phyloP scores from a whole-genome alignment of 2,888 invertebrate species.

The Drosophila anceps region DNA sequence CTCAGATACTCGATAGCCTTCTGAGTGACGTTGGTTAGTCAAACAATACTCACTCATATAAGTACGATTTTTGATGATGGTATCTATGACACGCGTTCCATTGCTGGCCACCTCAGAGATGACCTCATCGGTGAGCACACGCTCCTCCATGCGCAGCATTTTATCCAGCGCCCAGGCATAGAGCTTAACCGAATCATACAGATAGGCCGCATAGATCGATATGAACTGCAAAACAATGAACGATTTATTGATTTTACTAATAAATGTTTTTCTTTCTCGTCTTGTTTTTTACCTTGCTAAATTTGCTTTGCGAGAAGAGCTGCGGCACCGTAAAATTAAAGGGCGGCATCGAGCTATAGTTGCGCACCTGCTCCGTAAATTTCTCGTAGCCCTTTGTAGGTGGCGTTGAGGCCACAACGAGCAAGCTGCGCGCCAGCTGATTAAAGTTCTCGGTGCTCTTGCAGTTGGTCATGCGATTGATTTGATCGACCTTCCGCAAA shows the following conservation, averaged over 20 bases:
- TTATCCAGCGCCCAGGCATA: slow-evolving; percentile 95
- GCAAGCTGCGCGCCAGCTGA: slow-evolving; percentile 91
- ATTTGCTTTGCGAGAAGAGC: slow-evolving; percentile 86
- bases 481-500: slow-evolving; percentile 89
- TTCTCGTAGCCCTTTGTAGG: slow-evolving; percentile 90
- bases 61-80: slow-evolving; percentile 93
- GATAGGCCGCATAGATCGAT: slow-evolving; percentile 95
- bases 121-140: slow-evolving; percentile 87
- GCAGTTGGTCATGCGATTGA: slow-evolving; percentile 87
- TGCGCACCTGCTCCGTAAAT: slow-evolving; percentile 92
- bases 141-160: slow-evolving; percentile 88
- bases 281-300: slow-evolving; percentile 86
- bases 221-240: slow-evolving; percentile 89
- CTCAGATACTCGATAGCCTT: neutral
- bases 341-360: slow-evolving; percentile 92
- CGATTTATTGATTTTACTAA: neutral
- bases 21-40: too few relatives aligned
- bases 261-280: neutral
- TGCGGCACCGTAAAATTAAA: slow-evolving; percentile 91
- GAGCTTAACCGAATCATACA: slow-evolving; percentile 96
- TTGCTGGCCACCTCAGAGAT: slow-evolving; percentile 91
- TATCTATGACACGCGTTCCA: slow-evolving; percentile 94
- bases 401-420: slow-evolving; percentile 95
- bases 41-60: slow-evolving; percentile 91
- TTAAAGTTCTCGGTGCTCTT: slow-evolving; percentile 86